Evolutionary conservation across 1,140 invertebrate genomes (phyloP), one percentile per base, ranked within the genome.

Genomic region (Philopotamus ludificatus): DNA sequence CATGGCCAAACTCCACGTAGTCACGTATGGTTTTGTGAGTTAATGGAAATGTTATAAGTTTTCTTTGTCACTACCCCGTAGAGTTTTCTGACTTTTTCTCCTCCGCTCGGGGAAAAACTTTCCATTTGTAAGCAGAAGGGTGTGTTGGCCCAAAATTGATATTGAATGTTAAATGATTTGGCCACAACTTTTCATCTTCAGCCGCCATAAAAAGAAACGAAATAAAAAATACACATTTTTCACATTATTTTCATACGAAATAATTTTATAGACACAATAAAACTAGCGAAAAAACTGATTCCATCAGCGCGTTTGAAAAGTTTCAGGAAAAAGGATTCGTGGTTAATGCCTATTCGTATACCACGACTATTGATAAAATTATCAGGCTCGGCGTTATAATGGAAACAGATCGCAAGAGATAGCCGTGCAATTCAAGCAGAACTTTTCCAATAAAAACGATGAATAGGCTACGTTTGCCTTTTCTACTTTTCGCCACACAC

Each of bases 11-110:
- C n/a, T 7, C 4, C 28, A 34, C 4, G 28, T 34, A 34, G 28
- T 34, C 28, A 34, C 28, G 28, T 34, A 34, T 34, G 28, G 28
- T 7, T 34, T 34, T 34, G 4, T 34, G 12, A 34, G 28, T 25
- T 34, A 39, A 55, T 55, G 51, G 51, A 55, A 55, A 55, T 25
- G 51, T 55, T 55, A 55, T 55, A 55, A 55, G 51, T 55, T 55
- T 55, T 55, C 51, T 25, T 55, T 55, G 51, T 55, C 51, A 39
- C 12, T 12, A 34, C 28, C 12, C 4, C 28, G 12, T n/a, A 34
- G 28, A 34, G 25, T 55, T 34, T 55, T 8, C 26, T 16, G 4
- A 4, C 28, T 12, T 34, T 34, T 34, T n/a, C 42, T 15, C 18
- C 16, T 21, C 49, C 18, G 18, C 20, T 51, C 20, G 20, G n/a